Percentiles rank a stretch among this genome's conserved stretches.
These are phyloP conservation scores for Metopolophium dirhodum DNA, from an alignment of 1,140 invertebrate genomes.

Conservation along the genomic window DNA sequence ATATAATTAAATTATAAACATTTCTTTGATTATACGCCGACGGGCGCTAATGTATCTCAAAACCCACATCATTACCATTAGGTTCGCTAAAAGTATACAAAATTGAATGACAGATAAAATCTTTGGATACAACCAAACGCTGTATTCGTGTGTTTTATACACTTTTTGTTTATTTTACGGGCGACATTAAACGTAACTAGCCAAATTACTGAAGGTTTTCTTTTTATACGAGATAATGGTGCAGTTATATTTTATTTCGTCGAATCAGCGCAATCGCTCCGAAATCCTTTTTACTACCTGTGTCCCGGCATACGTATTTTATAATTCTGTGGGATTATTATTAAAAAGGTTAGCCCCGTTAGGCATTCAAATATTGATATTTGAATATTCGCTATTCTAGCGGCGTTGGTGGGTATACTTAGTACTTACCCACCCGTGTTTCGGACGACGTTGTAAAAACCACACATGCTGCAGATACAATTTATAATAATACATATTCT, in stretches of 20 bases:
- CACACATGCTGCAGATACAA: neutral
- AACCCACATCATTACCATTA: neutral
- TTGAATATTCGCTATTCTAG: neutral
- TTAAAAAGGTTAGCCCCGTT: neutral
- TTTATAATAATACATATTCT: neutral
- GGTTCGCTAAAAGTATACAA: neutral
- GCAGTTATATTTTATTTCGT: conserved; percentile 1
- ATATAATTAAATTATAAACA: conserved; percentile 1
- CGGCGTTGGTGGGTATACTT: too few relatives aligned
- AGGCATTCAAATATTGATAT: neutral
- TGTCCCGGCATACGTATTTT: neutral
- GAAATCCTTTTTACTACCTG: conserved; percentile 2
- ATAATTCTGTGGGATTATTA: neutral
- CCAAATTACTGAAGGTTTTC: conserved; percentile 5
- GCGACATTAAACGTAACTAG: neutral
- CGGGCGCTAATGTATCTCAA: neutral
- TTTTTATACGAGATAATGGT: neutral
- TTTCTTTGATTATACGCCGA: conserved; percentile 8
- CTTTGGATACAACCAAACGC: neutral
- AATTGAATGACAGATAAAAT: conserved; percentile 27
- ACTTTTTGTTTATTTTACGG: neutral
- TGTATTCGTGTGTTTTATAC: neutral
- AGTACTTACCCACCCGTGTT: neutral
- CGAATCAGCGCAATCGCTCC: neutral
- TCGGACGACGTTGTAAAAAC: neutral